Percentiles rank a stretch among this genome's conserved stretches.
phyloP scores from a whole-genome alignment of 2,888 invertebrate species.

The Panzeria rudis region DNA sequence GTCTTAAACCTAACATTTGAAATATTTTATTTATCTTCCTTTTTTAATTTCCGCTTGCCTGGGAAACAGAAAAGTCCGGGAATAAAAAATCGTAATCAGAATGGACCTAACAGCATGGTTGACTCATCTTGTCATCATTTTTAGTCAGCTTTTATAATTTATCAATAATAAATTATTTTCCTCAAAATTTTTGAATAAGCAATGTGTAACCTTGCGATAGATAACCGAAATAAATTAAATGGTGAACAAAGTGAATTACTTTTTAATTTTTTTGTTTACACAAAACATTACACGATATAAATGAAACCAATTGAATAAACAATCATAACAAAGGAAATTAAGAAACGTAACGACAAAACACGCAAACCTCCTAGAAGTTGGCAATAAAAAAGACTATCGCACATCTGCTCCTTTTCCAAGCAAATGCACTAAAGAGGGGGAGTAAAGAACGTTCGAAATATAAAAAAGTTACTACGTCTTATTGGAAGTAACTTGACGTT shows the following conservation, averaged over 20 bases:
- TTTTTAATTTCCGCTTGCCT: no score
- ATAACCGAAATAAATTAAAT: slow-evolving; percentile 33
- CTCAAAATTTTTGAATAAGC: neutral
- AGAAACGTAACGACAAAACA: slow-evolving; percentile 38
- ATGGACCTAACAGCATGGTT: no score
- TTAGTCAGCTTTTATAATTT: no score
- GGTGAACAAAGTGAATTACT: neutral
- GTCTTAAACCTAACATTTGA: no score
- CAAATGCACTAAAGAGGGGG: neutral
- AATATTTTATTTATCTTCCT: no score
- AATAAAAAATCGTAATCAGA: no score
- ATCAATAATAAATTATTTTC: no score
- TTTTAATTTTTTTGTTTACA: slow-evolving; percentile 16
- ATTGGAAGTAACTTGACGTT: slow-evolving; percentile 35
- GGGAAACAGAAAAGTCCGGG: no score
- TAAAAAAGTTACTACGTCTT: slow-evolving; percentile 42
- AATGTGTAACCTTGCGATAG: slow-evolving; percentile 52
- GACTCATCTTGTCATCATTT: no score
- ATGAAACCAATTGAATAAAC: slow-evolving; percentile 50
- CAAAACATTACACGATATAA: slow-evolving; percentile 42
- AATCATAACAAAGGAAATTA: slow-evolving; percentile 45
- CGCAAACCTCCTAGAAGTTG: slow-evolving; percentile 38
- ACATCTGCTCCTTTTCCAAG: neutral
- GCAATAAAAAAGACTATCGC: slow-evolving; percentile 22
- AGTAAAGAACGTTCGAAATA: neutral